phyloP scores from a whole-genome alignment of 2,113 vertebrate species.

The Entomyzon cyanotis region DNA sequence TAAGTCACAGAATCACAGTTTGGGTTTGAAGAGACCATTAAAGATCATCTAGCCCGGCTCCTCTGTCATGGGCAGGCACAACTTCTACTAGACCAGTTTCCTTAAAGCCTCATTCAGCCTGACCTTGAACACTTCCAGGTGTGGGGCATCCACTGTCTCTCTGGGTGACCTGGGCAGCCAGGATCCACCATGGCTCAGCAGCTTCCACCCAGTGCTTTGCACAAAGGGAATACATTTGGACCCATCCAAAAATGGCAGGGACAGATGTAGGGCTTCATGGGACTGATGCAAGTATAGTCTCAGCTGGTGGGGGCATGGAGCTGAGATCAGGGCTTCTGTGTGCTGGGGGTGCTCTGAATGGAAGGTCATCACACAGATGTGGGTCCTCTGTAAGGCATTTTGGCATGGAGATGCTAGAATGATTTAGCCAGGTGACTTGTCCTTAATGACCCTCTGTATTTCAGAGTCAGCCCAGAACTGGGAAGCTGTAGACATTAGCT shows the following conservation, averaged over 20 bases:
- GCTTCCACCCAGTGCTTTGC: not conserved
- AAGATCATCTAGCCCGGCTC: too few relatives aligned
- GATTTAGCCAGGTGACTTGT: not conserved
- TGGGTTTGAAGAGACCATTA: not conserved
- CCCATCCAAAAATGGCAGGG: not conserved
- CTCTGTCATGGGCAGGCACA: not conserved
- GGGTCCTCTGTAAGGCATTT: not conserved
- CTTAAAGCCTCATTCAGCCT: not conserved
- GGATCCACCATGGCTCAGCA: not conserved
- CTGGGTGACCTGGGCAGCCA: not conserved
- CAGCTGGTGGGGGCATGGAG: not conserved
- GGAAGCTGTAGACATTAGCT: conserved; percentile 84
- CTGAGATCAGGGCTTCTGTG: not conserved
- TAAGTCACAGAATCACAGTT: not conserved
- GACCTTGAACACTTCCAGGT: not conserved
- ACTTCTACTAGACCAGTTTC: not conserved
- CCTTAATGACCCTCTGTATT: not conserved
- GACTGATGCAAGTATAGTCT: too few relatives aligned
- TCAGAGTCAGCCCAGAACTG: conserved; percentile 86
- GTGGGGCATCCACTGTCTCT: not conserved
- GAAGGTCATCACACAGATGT: not conserved
- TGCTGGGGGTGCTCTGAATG: not conserved
- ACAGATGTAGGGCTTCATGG: not conserved
- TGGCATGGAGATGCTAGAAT: not conserved
- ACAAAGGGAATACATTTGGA: not conserved